phyloP scores from a whole-genome alignment of 2,113 vertebrate genomes.

The Gnathonemus echidnorhynchus region DNA sequence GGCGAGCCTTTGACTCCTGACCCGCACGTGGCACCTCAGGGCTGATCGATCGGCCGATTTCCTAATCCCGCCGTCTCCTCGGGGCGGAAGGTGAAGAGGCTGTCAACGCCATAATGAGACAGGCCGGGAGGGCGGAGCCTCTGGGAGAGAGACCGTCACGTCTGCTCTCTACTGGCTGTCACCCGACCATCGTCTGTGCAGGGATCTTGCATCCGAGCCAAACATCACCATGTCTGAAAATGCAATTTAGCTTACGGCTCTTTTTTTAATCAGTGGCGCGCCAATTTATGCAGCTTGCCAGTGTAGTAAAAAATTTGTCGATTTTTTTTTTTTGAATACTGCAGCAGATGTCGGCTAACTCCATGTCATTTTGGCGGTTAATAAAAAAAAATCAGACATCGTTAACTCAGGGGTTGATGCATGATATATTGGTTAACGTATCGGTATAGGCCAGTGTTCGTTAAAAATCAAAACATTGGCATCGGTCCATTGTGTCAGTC shows the following conservation, averaged over 20 bases:
- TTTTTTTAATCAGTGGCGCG: not conserved
- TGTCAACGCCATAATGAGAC: not conserved
- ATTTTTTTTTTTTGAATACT: not conserved
- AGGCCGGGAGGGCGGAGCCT: not conserved
- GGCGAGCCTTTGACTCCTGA: slow-evolving; percentile 39
- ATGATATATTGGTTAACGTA: not conserved
- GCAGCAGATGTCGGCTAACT: not conserved
- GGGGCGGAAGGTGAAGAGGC: not conserved
- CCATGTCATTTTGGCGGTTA: not conserved
- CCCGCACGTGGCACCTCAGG: not conserved
- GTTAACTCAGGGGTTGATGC: too few species aligned
- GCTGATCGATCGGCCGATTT: slow-evolving; percentile 13
- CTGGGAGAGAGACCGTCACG: not conserved
- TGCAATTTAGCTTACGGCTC: not conserved
- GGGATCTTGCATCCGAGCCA: not conserved
- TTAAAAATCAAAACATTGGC: not conserved
- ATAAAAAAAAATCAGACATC: not conserved
- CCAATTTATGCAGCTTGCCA: not conserved
- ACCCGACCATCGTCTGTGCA: not conserved
- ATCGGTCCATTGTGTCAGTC: not conserved
- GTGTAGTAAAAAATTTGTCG: not conserved
- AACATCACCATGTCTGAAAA: not conserved
- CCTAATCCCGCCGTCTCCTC: slow-evolving; percentile 7
- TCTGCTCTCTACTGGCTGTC: not conserved
- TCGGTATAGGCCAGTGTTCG: not conserved